Base-by-base conservation (phyloP, 2,797 vertebrate species). In the Dryobates pubescens region DNA sequence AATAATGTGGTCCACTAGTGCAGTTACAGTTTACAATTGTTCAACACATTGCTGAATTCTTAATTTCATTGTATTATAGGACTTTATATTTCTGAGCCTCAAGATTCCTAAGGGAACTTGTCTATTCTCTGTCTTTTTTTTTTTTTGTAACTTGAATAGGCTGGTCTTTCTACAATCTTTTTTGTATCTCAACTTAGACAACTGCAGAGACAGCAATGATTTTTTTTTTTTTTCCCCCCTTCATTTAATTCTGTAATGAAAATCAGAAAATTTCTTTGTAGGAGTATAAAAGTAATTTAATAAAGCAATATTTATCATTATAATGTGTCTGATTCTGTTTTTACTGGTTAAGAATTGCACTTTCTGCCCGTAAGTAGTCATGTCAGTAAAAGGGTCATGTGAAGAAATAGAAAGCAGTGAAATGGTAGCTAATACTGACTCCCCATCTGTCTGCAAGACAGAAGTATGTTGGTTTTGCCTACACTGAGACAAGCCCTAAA, bases 291-390 rank as follows among this genome's bases (percentile, higher is more conserved):
- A 91, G 72, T 95, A 96, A 96, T 96, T 96, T 96, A 97, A 96
- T 96, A 97, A 96, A 97, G 87, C 93, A 96, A 95, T 96, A 95
- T 96, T 96, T 97, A 96, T 96, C 76, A 88, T 90, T 96, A 82
- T 81, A 77, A 24, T 61, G 84, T 19, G 29, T 88, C 87, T 71
- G 57, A 27, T 70, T 74, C 54, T 83, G 23, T 34, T 91, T 92
- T 83, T 34, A 17, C 30, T 71, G 13, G 13, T 86, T 79, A 84
- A 83, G 64, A 64, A 36, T n/a, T 82, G 2, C 2, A n/a, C 41
- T 61, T 93, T 58, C 43, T 90, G 24, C 19, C 15, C 72, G 3
- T 8, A 58, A 43, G 58, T 26, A 71, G 19, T 47, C 12, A 26
- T 47, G 16, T 13, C 8, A 34, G 13, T 59, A 32, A 69, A 71